These are phyloP conservation scores for Thaumatotibia leucotreta DNA, from an alignment of 1,140 invertebrate species.

Conservation along the genomic window DNA sequence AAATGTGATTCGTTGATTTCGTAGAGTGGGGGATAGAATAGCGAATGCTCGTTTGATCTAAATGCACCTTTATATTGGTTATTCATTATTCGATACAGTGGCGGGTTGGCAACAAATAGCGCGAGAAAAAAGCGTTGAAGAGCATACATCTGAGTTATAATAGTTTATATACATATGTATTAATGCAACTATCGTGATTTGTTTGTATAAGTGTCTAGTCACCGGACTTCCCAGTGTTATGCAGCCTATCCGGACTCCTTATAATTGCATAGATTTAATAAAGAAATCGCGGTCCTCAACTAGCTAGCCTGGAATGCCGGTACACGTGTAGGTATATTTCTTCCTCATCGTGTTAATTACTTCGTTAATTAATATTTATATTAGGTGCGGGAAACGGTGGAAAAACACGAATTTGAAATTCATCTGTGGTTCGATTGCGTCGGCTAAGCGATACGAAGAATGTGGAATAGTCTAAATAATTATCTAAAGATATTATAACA, in stretches of 20 bases:
- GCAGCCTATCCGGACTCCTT: neutral
- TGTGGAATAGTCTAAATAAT: neutral
- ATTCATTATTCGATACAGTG: no score
- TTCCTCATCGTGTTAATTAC: neutral
- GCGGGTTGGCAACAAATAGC: no score
- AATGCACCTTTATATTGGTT: no score
- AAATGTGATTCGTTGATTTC: no score
- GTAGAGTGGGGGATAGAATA: no score
- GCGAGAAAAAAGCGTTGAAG: no score
- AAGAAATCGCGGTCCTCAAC: neutral
- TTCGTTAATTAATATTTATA: neutral
- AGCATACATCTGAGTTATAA: no score
- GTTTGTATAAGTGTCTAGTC: neutral
- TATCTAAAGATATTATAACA: neutral
- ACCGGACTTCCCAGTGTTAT: conserved; percentile 1
- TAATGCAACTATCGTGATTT: no score
- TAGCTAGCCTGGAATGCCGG: neutral
- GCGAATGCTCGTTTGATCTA: no score
- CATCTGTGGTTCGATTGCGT: neutral
- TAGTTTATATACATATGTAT: no score
- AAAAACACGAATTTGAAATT: neutral
- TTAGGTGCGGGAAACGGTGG: neutral
- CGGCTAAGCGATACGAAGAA: no score
- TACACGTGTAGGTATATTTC: neutral
- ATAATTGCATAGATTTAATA: neutral